Evolutionary conservation across 2,888 invertebrate genomes (phyloP).

Genomic region (Diaprepes abbreviatus): DNA sequence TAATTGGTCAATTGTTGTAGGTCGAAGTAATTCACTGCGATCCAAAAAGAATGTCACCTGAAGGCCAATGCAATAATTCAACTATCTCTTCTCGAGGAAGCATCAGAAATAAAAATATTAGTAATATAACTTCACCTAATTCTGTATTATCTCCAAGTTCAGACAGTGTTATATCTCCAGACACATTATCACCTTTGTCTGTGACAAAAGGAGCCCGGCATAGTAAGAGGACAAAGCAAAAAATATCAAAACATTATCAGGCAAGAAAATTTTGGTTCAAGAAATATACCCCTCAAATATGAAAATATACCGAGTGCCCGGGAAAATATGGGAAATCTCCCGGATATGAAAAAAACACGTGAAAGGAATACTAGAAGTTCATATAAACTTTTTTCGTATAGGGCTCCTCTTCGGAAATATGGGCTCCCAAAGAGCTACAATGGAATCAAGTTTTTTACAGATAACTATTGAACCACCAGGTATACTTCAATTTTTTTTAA

Average conservation of each 20-base stretch:
- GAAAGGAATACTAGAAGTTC: no score
- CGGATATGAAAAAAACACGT: no score
- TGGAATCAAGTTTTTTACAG: no score
- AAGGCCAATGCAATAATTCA: conserved; percentile 74
- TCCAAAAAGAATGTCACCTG: conserved; percentile 80
- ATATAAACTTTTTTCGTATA: no score
- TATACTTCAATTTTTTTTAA: no score
- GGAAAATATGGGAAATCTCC: no score
- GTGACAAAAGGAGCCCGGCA: conserved; percentile 70
- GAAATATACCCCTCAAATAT: no score
- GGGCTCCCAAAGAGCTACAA: no score
- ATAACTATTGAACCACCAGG: no score
- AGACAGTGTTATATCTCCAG: conserved; percentile 68
- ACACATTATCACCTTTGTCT: conserved; percentile 66
- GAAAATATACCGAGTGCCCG: no score
- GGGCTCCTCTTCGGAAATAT: no score
- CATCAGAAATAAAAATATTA: conserved; percentile 59
- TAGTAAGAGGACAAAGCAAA: conserved; percentile 70
- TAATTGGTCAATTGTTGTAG: conserved; percentile 11
- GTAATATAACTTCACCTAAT: conserved; percentile 59
- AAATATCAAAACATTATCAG: conserved; percentile 81
- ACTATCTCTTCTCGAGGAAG: conserved; percentile 79
- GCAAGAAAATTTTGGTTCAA: conserved; percentile 70
- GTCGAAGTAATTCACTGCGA: conserved; percentile 64
- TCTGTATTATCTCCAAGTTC: conserved; percentile 67